Percentiles rank a stretch among this genome's conserved stretches.
Conservation (phyloP, 2,888 invertebrate genomes). For the Acronicta leporina region DNA sequence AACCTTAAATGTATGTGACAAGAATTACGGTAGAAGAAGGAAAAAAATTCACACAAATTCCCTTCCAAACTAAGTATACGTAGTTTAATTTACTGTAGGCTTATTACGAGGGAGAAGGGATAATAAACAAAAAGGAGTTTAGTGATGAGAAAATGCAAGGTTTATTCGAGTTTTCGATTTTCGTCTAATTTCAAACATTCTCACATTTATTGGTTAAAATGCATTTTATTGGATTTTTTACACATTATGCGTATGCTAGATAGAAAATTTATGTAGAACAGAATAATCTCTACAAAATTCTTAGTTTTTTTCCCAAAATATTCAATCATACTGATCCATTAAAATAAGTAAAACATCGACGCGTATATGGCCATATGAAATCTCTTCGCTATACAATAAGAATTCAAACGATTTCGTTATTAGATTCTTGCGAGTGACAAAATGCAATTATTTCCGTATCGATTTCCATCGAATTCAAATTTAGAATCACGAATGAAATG, state of each 20-base stretch:
- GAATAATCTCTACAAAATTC: not conserved
- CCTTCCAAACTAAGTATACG: constrained; percentile 12
- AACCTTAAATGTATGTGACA: constrained; percentile 33
- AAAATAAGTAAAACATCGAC: constrained; percentile 23
- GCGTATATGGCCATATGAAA: not conserved
- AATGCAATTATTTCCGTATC: constrained; percentile 27
- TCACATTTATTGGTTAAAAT: too few species aligned
- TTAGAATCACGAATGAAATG: constrained; percentile 30
- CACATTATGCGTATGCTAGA: too few species aligned
- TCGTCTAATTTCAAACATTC: too few species aligned
- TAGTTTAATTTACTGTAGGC: constrained; percentile 48
- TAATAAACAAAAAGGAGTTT: constrained; percentile 19
- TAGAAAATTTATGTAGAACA: not conserved
- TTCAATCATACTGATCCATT: constrained; percentile 14
- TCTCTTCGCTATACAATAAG: constrained; percentile 13
- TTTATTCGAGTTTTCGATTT: not conserved
- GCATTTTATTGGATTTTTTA: too few species aligned
- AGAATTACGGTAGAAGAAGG: constrained; percentile 17
- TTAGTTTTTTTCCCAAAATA: constrained; percentile 4
- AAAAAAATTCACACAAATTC: constrained; percentile 26
- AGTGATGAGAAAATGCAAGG: constrained; percentile 13
- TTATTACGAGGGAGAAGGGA: constrained; percentile 9
- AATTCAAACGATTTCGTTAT: constrained; percentile 35
- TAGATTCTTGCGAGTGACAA: constrained; percentile 51
- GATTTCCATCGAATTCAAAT: constrained; percentile 37